Evolutionary conservation across 2,113 vertebrate genomes (phyloP), one percentile per base, ranked within the genome.

Genomic region (Cottus gobio): DNA sequence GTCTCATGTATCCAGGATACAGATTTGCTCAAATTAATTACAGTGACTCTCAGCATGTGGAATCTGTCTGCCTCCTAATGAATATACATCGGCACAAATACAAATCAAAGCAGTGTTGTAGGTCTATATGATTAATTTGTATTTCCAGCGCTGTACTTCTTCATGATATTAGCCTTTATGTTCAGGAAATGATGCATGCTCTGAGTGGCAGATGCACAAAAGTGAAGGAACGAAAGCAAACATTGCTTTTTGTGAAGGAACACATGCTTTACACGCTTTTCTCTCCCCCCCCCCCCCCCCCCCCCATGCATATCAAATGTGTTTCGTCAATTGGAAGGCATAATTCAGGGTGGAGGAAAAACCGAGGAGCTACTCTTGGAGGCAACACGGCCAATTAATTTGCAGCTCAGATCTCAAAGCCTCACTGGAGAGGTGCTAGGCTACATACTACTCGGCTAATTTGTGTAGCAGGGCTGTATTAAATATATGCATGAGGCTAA

Each of bases 401-500:
- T 93, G 90, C 86, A 63, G 90, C 90, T 92, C 90, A 86, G 90
- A 92, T 93, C 88, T 94, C 88, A 80, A 87, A 90, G 90, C 85
- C 88, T 92, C 91, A 72, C 89, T 87, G 85, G 85, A 87, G 89
- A 93, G 89, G 89, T 93, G 91, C 90, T 90, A 91, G 90, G 92
- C 90, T 94, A 90, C 90, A 89, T 91, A 93, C 90, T 73, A 88
- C 83, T 92, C 89, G 95, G 94, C 95, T 96, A 96, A 97, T 97
- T 96, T 96, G 95, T 94, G 94, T 92, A 93, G 96, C 95, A 95
- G 92, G 95, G 95, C 96, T 95, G 95, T 96, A 95, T 97, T 96
- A 97, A 97, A 98, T 97, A 96, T 97, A 97, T 97, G 96, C 96
- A 96, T 93, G 96, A 96, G 95, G 96, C 96, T 96, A 96, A 96